Conservation (phyloP, 1,140 invertebrate genomes). For the Orussus abietinus region DNA sequence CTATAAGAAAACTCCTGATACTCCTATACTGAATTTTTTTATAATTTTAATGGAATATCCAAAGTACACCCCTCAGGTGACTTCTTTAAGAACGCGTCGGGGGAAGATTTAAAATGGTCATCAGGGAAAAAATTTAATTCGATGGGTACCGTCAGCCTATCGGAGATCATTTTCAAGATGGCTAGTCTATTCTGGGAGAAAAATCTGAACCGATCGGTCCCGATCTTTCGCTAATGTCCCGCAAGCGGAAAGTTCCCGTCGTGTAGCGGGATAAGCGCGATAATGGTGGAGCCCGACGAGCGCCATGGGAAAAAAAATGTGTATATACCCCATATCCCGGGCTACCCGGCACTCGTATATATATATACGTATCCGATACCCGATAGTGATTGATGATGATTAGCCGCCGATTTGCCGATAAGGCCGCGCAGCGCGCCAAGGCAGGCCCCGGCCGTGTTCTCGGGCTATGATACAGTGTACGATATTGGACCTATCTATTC, state of each 20-base stretch:
- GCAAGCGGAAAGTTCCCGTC: conserved; percentile 15
- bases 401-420: conserved; percentile 50
- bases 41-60: too few relatives aligned
- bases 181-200: too few relatives aligned
- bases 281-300: conserved; percentile 21
- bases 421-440: conserved; percentile 26
- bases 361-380: conserved; percentile 18
- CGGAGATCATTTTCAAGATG: too few relatives aligned
- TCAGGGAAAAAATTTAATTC: too few relatives aligned
- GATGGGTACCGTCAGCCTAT: too few relatives aligned
- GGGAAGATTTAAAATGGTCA: too few relatives aligned
- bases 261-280: conserved; percentile 18
- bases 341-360: conserved; percentile 16
- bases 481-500: conserved; percentile 38
- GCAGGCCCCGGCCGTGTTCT: conserved; percentile 18
- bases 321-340: too few relatives aligned
- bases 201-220: too few relatives aligned
- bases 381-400: conserved; percentile 52
- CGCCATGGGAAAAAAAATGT: conserved; percentile 20
- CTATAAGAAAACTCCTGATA: too few relatives aligned
- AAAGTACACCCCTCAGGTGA: too few relatives aligned
- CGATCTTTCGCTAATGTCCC: conserved; percentile 19
- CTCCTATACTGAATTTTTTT: too few relatives aligned
- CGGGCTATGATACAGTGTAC: conserved; percentile 33
- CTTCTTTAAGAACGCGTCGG: too few relatives aligned